A percentile compares a stretch with the other conserved stretches of the same genome.
Evolutionary conservation across 2,797 vertebrate species (phyloP).

Genomic region (Odontamblyopus rebecca): DNA sequence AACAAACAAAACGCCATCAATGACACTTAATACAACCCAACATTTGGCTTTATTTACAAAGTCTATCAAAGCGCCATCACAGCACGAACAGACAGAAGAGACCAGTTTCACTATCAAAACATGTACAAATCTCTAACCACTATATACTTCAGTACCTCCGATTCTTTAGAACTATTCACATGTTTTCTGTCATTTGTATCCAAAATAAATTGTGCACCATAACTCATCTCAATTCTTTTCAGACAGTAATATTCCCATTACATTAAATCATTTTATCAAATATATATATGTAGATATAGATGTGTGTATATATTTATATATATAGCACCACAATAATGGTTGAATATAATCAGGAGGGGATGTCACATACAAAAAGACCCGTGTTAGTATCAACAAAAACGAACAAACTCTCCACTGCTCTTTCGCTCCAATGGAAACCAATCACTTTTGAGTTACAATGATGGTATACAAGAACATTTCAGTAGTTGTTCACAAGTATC

Average conservation of each 20-base stretch:
- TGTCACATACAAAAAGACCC: slow-evolving; percentile 94
- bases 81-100: slow-evolving; percentile 92
- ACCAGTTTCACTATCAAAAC: slow-evolving; percentile 85
- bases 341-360: slow-evolving; percentile 78
- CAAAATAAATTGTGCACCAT: slow-evolving; percentile 93
- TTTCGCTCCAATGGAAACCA: slow-evolving; percentile 1
- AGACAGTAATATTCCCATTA: slow-evolving; percentile 90
- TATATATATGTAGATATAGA: slow-evolving; percentile 57
- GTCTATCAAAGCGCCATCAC: slow-evolving; percentile 87
- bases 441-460: neutral
- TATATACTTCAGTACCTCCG: slow-evolving; percentile 86
- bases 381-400: slow-evolving; percentile 90
- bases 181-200: slow-evolving; percentile 81
- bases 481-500: slow-evolving; percentile 1
- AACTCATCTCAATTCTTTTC: slow-evolving; percentile 89
- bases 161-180: slow-evolving; percentile 78
- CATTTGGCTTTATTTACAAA: slow-evolving; percentile 90
- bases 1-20: slow-evolving; percentile 85
- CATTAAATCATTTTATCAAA: slow-evolving; percentile 91
- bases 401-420: slow-evolving; percentile 8
- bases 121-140: slow-evolving; percentile 93
- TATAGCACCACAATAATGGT: slow-evolving; percentile 97
- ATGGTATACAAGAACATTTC: neutral
- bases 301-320: slow-evolving; percentile 17
- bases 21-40: slow-evolving; percentile 77